Evolutionary conservation across 2,113 vertebrate genomes (phyloP).

Genomic region (Lipotes vexillifer): DNA sequence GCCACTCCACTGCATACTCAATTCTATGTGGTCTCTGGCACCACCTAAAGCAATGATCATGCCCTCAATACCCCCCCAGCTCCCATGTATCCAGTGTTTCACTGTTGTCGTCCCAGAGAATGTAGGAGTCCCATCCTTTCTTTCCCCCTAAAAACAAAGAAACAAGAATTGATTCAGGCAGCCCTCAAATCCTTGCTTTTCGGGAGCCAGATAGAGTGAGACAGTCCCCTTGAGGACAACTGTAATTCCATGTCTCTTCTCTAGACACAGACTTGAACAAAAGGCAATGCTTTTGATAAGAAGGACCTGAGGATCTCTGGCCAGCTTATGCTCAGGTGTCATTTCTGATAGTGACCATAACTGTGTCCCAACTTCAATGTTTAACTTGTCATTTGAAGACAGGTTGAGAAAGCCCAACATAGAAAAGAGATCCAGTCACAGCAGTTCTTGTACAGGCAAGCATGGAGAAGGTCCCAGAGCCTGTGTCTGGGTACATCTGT

Average conservation of each 20-base stretch:
- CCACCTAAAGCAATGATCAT: neutral
- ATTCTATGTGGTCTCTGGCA: neutral
- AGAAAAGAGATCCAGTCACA: neutral
- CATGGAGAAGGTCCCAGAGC: neutral
- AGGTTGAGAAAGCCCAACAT: neutral
- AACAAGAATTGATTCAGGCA: neutral
- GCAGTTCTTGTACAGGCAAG: neutral
- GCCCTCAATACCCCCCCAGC: neutral
- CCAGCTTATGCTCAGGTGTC: neutral
- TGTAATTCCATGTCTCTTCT: neutral
- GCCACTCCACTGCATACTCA: neutral
- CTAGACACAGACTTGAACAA: neutral
- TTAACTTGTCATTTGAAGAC: neutral
- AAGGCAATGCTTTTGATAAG: neutral
- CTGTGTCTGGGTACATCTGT: neutral
- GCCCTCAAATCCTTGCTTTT: neutral
- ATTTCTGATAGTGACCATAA: neutral
- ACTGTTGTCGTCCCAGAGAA: neutral
- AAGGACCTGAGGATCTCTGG: neutral
- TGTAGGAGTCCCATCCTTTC: neutral
- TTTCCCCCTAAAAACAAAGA: neutral
- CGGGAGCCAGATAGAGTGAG: neutral
- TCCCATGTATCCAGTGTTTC: accelerated
- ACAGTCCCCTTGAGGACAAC: neutral
- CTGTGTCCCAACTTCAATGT: neutral